phyloP scores from a whole-genome alignment of 2,888 invertebrate genomes.

The Sphecodes monilicornis region DNA sequence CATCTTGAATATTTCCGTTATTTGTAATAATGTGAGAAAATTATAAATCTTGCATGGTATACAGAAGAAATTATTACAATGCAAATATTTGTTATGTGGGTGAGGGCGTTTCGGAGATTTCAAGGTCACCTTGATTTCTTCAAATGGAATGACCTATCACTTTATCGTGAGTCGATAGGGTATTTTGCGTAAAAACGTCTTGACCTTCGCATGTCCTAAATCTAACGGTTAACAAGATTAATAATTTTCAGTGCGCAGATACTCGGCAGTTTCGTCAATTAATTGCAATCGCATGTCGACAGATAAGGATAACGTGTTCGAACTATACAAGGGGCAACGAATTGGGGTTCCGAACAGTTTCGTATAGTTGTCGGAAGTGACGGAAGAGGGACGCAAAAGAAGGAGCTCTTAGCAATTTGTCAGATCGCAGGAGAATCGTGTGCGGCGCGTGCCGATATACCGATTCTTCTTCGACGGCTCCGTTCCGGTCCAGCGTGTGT shows the following conservation, averaged over 20 bases:
- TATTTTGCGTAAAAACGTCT: too few species aligned
- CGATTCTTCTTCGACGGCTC: constrained; percentile 24
- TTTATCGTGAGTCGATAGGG: too few species aligned
- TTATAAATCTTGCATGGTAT: not conserved
- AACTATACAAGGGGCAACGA: not conserved
- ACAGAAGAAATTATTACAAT: not conserved
- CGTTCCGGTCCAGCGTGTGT: constrained; percentile 48
- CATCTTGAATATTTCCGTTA: too few species aligned
- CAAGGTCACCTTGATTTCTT: not conserved
- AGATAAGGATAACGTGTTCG: not conserved
- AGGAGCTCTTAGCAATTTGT: constrained; percentile 14
- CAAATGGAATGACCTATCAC: not conserved
- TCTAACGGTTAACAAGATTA: not conserved
- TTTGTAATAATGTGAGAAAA: not conserved
- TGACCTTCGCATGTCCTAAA: not conserved
- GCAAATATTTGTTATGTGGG: too few species aligned
- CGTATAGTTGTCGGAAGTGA: not conserved
- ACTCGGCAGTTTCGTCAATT: not conserved
- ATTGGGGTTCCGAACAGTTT: not conserved
- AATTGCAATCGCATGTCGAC: not conserved
- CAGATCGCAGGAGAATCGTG: not conserved
- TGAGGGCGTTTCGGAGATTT: not conserved
- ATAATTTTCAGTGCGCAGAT: too few species aligned
- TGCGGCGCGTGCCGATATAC: not conserved
- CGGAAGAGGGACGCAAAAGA: not conserved